phyloP scores from a whole-genome alignment of 2,888 invertebrate species.

The Hypomecis punctinalis region DNA sequence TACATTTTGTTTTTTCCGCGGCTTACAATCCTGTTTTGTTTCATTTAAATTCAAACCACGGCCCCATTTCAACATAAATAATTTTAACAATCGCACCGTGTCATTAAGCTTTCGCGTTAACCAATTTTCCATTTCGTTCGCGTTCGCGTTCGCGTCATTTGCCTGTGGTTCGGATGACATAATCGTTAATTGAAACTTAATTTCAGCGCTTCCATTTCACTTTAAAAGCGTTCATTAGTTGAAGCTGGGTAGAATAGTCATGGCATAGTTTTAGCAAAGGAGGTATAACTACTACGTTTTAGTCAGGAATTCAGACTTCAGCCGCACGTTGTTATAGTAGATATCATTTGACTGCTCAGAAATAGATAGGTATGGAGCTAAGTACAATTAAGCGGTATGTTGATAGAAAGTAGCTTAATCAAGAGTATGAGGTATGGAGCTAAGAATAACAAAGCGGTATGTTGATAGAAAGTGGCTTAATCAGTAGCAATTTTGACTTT shows the following conservation, averaged over 20 bases:
- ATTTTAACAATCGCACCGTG: constrained; percentile 9
- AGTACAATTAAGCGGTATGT: too few species aligned
- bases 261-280: too few species aligned
- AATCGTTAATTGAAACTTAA: constrained; percentile 25
- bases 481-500: too few species aligned
- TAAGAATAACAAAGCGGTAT: too few species aligned
- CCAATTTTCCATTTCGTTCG: constrained; percentile 23
- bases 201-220: constrained; percentile 13
- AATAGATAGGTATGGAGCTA: too few species aligned
- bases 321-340: not conserved
- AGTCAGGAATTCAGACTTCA: not conserved
- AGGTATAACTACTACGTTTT: not conserved
- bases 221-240: constrained; percentile 9
- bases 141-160: constrained; percentile 9
- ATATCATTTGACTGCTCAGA: too few species aligned
- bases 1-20: not conserved
- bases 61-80: not conserved
- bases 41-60: not conserved
- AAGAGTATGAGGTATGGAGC: too few species aligned
- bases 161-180: constrained; percentile 11
- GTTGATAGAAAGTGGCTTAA: too few species aligned
- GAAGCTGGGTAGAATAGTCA: not conserved
- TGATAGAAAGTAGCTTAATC: too few species aligned
- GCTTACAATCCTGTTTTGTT: not conserved
- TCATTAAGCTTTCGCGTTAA: constrained; percentile 20